Evolutionary conservation across 2,797 vertebrate genomes (phyloP), one percentile per base, ranked within the genome.

Genomic region (Chelmon rostratus): DNA sequence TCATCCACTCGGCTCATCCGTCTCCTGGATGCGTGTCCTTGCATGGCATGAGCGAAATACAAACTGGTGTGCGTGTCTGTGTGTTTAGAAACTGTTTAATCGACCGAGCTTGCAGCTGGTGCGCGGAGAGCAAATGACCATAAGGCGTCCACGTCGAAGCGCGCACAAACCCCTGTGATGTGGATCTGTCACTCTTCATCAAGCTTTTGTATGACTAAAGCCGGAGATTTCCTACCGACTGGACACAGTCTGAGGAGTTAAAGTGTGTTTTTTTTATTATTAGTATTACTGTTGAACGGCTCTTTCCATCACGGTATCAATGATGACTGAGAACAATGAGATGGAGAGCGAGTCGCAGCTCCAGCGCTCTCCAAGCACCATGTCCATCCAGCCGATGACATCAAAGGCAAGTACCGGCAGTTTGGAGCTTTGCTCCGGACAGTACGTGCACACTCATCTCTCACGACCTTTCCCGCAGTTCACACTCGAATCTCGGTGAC

Each of bases 261-360:
- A 68, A 86, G 63, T 46, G 74, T 79, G 58, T 23, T 47, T 23
- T 35, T 62, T 37, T 33, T 21, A 1, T 53, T 62, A 57, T 58
- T 21, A n/a, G 62, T n/a, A 4, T 38, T 35, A 8, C 21, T n/a
- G 11, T 68, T 31, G 8, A 53, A 42, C 33, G 62, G 70, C 52
- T 62, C 50, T 37, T 23, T 37, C 46, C 67, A 38, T 25, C 53
- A 40, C 58, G 2, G 35, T 38, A 37, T 53, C 76, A 19, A 92
- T 88, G 91, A 97, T 97, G 96, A 97, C 95, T 8, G 97, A 97
- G 86, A 96, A 95, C 87, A 96, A 84, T 72, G 97, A 97, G 91
- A 96, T 95, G 89, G 96, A 97, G 88, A 96, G 92, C 73, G 96
- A 96, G 52, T 88, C 94, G 54, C 96, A 95, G 91, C 94, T 96